Evolutionary conservation across 1,140 invertebrate species (phyloP).

Genomic region (Venturia canescens): DNA sequence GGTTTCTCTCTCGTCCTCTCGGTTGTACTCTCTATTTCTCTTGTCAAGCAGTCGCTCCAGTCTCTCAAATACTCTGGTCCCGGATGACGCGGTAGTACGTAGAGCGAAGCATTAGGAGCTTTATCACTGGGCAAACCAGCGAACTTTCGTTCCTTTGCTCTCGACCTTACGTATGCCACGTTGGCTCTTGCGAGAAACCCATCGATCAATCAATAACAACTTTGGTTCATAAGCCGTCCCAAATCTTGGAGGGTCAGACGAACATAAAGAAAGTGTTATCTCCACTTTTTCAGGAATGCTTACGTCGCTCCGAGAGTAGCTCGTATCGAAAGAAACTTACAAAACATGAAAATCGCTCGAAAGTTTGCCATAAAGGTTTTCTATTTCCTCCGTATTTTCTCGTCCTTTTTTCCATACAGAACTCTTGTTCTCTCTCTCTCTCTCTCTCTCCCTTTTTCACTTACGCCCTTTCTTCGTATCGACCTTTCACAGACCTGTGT

Average conservation of each 20-base stretch:
- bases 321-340: neutral
- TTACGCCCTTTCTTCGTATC: neutral
- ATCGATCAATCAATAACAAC: conserved; percentile 28
- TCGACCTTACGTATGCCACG: neutral
- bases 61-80: neutral
- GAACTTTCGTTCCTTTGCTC: conserved; percentile 26
- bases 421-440: neutral
- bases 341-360: neutral
- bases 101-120: conserved; percentile 9
- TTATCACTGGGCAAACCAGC: neutral
- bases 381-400: neutral
- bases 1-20: neutral
- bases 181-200: conserved; percentile 1
- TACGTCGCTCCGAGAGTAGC: neutral
- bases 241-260: neutral
- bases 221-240: conserved; percentile 14
- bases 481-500: no score
- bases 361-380: neutral
- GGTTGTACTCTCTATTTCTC: neutral
- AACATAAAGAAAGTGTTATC: conserved; percentile 5
- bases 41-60: neutral
- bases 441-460: no score
- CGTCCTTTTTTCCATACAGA: neutral
- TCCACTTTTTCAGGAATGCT: neutral
- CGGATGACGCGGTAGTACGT: neutral